Evolutionary conservation across 2,113 vertebrate genomes (phyloP), one percentile per base, ranked within the genome.

Genomic region (Calidris pygmaea): DNA sequence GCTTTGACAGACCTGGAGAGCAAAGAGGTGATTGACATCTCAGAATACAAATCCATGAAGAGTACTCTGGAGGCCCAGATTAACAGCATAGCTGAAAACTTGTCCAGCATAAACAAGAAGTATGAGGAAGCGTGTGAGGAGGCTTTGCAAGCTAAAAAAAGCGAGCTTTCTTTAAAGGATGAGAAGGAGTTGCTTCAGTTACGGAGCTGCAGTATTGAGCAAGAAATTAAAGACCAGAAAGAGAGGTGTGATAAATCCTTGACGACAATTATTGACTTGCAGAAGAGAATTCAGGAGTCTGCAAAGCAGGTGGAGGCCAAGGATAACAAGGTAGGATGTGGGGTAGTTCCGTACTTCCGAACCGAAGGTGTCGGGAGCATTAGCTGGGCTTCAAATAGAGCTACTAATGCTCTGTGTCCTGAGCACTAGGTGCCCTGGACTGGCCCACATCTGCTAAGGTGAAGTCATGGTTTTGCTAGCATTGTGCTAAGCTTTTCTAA

Each of bases 271-370:
- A 92, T 98, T 6, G 99, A 99, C 27, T 96, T 99, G 50, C 99
- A 99, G 98, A 98, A 96, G 93, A 99, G 98, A 66, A 99, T 99
- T 87, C 98, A 99, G 95, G 98, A 98, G 3, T 99, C 99, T 8
- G 98, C 99, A 6, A 98, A 99, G 93, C 99, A 99, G 94, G 99
- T 99, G 11, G 99, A 99, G 93, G 98, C 98, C 29, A 99, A 99
- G 97, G 99, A 99, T 95, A 99, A 99, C 93, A 99, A 99, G 99
- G 99, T 99, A 95, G 43, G 72, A 3, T 56, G 34, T 39, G 18
- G 19, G 77, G 6, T 13, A 34, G 43, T 14, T 50, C 84, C 15
- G 43, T 50, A 18, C 30, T 9, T 20, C 53, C 52, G 14, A 34
- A 10, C 60, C n/a, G 50, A 24, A 22, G 32, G 48, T 24, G 24